Percentiles rank a stretch among this genome's conserved stretches.
phyloP scores from a whole-genome alignment of 2,797 vertebrate species.

The Protonibea diacanthus region DNA sequence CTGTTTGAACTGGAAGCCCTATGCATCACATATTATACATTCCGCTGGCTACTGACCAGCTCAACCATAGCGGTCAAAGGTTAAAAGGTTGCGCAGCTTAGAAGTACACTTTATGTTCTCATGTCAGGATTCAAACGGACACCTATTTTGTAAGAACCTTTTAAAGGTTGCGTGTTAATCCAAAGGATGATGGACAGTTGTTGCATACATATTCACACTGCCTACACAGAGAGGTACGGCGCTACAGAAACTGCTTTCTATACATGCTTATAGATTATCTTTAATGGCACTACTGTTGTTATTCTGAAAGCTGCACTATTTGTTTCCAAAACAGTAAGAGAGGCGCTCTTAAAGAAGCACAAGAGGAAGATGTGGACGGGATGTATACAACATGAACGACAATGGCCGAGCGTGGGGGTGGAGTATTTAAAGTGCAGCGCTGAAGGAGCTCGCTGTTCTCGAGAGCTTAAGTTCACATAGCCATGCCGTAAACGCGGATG shows the following conservation, averaged over 20 bases:
- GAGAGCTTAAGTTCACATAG: slow-evolving; percentile 14
- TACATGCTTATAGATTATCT: not conserved
- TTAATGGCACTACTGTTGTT: slow-evolving; percentile 13
- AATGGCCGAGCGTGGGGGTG: slow-evolving; percentile 55
- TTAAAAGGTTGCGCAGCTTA: not conserved
- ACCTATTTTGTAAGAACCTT: not conserved
- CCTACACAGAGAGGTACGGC: not conserved
- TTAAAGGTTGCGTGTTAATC: not conserved
- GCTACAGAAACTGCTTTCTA: no score
- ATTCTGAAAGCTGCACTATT: slow-evolving; percentile 24
- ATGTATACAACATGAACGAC: slow-evolving; percentile 53
- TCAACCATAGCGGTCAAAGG: not conserved
- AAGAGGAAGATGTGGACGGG: slow-evolving; percentile 36
- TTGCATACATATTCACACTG: slow-evolving; percentile 9
- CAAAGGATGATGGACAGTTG: not conserved
- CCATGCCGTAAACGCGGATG: slow-evolving; percentile 4
- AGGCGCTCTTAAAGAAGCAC: slow-evolving; percentile 47
- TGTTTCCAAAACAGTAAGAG: slow-evolving; percentile 41
- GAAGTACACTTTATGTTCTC: not conserved
- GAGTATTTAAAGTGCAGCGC: slow-evolving; percentile 56
- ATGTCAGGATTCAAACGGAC: not conserved
- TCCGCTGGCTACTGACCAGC: not conserved
- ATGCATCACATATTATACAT: not conserved
- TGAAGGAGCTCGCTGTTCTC: slow-evolving; percentile 52
- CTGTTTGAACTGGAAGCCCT: not conserved